phyloP scores from a whole-genome alignment of 2,888 invertebrate genomes.

The Andrena marginata region DNA sequence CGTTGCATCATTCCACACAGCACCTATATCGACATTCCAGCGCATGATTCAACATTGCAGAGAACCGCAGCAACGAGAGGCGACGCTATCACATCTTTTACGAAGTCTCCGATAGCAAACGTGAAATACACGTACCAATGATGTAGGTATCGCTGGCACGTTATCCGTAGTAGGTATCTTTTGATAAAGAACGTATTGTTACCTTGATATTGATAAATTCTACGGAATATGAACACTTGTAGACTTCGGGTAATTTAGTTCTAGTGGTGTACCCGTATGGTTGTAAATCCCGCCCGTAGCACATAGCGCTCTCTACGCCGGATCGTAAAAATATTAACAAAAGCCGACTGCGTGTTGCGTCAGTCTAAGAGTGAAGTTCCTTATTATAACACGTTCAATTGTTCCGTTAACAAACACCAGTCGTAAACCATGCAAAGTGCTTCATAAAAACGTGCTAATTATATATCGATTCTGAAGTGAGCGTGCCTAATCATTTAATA shows the following conservation, averaged over 20 bases:
- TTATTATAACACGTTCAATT: too few relatives aligned
- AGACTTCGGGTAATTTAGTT: not conserved
- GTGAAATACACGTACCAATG: not conserved
- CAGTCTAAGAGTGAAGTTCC: too few relatives aligned
- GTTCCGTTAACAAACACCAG: too few relatives aligned
- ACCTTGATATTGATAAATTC: not conserved
- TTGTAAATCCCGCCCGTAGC: too few relatives aligned
- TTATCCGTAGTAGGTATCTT: not conserved
- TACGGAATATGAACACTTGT: not conserved
- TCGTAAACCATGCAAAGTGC: too few relatives aligned
- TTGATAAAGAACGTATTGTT: not conserved
- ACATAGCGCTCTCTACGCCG: too few relatives aligned
- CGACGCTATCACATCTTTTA: conserved; percentile 1
- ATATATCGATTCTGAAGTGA: too few relatives aligned
- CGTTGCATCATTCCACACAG: conserved; percentile 54
- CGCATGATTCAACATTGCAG: conserved; percentile 53
- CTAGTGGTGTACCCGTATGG: too few relatives aligned
- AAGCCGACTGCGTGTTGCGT: too few relatives aligned
- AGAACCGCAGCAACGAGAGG: not conserved
- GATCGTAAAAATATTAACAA: too few relatives aligned
- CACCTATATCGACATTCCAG: conserved; percentile 14
- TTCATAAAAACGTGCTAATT: too few relatives aligned
- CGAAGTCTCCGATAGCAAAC: not conserved
- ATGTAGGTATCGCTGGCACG: not conserved
- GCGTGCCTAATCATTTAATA: too few relatives aligned